phyloP scores from a whole-genome alignment of 2,888 invertebrate species.

The Clostera curtula region DNA sequence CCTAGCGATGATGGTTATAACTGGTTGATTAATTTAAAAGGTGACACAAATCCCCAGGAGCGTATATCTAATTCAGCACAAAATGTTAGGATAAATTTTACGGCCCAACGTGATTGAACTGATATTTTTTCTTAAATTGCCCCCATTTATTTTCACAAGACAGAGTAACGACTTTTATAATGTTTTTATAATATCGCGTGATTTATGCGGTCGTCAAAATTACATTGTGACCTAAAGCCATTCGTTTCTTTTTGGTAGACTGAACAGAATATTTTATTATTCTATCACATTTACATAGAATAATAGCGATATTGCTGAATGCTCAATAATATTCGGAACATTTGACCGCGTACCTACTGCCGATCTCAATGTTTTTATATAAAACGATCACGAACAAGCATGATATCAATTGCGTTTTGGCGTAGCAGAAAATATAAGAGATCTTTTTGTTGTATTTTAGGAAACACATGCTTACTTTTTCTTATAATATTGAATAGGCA shows the following conservation, averaged over 20 bases:
- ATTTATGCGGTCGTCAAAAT: slow-evolving; percentile 17
- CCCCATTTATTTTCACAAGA: slow-evolving; percentile 18
- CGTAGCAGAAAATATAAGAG: no score
- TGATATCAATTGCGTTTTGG: no score
- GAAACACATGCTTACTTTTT: no score
- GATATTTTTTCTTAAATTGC: slow-evolving; percentile 12
- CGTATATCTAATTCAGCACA: no score
- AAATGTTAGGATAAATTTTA: no score
- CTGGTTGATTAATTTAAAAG: no score
- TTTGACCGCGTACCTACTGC: background rate
- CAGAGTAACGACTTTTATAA: slow-evolving; percentile 16
- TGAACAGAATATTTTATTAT: slow-evolving; percentile 7
- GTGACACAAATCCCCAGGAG: no score
- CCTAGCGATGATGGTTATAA: no score
- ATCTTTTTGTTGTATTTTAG: no score
- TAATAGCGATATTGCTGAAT: slow-evolving; percentile 6
- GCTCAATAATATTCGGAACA: slow-evolving; percentile 4
- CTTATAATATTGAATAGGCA: no score
- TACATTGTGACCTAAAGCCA: background rate
- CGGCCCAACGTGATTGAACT: no score
- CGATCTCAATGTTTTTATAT: slow-evolving; percentile 13
- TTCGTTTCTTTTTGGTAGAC: background rate
- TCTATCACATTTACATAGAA: slow-evolving; percentile 8
- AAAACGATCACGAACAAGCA: slow-evolving; percentile 7
- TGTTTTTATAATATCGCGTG: slow-evolving; percentile 12